phyloP scores from a whole-genome alignment of 2,888 invertebrate genomes.

The Agonopterix heracliana region DNA sequence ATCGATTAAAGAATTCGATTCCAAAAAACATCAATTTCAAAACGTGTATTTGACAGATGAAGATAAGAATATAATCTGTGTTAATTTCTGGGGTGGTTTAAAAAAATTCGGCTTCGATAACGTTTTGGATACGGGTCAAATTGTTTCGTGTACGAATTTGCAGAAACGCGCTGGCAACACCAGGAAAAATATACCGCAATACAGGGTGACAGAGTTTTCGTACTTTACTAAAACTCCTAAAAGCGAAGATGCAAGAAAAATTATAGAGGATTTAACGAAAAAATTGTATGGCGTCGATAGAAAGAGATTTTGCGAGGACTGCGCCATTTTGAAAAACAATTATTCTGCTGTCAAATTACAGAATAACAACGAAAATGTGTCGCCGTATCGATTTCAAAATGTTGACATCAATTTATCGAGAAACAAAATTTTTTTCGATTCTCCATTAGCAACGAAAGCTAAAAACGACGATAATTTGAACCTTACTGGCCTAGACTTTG shows the following conservation, averaged over 20 bases:
- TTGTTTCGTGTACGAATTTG: constrained; percentile 79
- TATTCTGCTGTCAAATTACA: constrained; percentile 24
- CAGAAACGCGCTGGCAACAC: constrained; percentile 74
- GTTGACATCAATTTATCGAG: constrained; percentile 40
- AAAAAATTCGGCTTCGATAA: constrained; percentile 71
- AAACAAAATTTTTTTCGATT: constrained; percentile 48
- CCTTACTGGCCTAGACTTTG: constrained; percentile 61
- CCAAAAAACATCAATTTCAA: constrained; percentile 59
- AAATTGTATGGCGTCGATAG: constrained; percentile 30
- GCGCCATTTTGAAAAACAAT: constrained; percentile 44
- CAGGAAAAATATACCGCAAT: constrained; percentile 70
- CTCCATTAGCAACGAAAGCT: constrained; percentile 31
- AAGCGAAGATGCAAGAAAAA: constrained; percentile 58
- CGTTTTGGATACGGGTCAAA: constrained; percentile 72
- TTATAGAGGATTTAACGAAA: constrained; percentile 59
- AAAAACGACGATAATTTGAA: constrained; percentile 37
- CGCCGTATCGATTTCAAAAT: constrained; percentile 49
- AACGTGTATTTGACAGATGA: constrained; percentile 77
- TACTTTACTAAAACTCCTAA: constrained; percentile 79
- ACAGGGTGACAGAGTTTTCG: constrained; percentile 78
- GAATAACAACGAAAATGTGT: constrained; percentile 39
- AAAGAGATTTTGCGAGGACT: constrained; percentile 43
- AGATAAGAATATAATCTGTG: constrained; percentile 65
- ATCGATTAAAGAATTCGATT: constrained; percentile 51
- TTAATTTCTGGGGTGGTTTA: constrained; percentile 75